A percentile compares a stretch with the other conserved stretches of the same genome.
Conservation (phyloP, 2,888 invertebrate genomes). For the Scaptomyza caliginosa region DNA sequence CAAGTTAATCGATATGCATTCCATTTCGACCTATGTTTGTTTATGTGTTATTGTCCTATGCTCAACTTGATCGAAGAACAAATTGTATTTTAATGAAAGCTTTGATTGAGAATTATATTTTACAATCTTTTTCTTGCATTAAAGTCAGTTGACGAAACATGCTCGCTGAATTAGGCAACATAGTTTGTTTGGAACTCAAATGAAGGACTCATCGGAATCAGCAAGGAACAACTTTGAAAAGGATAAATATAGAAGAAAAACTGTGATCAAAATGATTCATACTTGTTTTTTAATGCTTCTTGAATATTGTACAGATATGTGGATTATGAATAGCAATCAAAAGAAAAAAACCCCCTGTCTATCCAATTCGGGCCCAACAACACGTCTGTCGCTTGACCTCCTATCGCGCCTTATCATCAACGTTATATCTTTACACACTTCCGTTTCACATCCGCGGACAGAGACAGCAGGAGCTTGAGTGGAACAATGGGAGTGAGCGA, state of each 20-base stretch:
- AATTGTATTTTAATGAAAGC: too few species aligned
- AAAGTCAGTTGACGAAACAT: too few species aligned
- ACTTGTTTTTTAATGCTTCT: slow-evolving; percentile 1
- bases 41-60: slow-evolving; percentile 25
- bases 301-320: not conserved
- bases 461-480: not conserved
- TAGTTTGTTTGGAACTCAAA: too few species aligned
- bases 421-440: slow-evolving; percentile 72
- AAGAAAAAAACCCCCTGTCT: not conserved
- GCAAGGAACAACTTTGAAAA: not conserved
- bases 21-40: not conserved
- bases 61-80: too few species aligned
- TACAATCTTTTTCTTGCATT: too few species aligned
- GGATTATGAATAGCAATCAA: not conserved
- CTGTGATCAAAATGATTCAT: not conserved
- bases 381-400: slow-evolving; percentile 36
- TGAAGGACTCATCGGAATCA: too few species aligned
- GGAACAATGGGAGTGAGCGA: not conserved
- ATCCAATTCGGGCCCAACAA: slow-evolving; percentile 10
- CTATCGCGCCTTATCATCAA: slow-evolving; percentile 1
- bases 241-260: not conserved
- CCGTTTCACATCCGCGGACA: slow-evolving; percentile 70
- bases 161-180: too few species aligned
- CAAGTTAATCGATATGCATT: slow-evolving; percentile 1
- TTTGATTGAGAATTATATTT: too few species aligned